Evolutionary conservation across 2,797 vertebrate species (phyloP), one percentile per base, ranked within the genome.

Genomic region (Dendrocincla tyrannina): DNA sequence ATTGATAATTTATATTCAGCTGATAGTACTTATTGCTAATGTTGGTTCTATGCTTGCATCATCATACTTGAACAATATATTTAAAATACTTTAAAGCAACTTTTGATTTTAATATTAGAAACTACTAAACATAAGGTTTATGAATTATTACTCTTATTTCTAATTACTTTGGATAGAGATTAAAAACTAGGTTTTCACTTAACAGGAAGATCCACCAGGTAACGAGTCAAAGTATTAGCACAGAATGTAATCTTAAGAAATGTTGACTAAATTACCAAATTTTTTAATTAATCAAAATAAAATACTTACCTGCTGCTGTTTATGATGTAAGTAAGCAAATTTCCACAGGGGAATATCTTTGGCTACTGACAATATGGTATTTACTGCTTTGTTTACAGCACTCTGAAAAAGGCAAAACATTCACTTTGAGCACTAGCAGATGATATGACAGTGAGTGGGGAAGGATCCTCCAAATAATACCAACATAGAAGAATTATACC

Each of bases 291-390:
- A 75, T 37, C 6, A 44, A 85, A 90, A 72, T 18, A 76, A 88
- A 92, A 69, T 68, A 78, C 82, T 81, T 70, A 98, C 98, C 98
- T 98, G 98, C 80, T 98, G 98, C 88, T 99, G 98, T 39, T 96
- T 97, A 95, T 97, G 97, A 93, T 98, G 98, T 50, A 98, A 91
- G 37, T 98, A 97, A 77, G 97, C 93, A 96, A 97, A 98, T 33
- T 96, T 98, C 98, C 98, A 99, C 77, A 98, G 89, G 30, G 98
- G 98, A 84, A 98, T 96, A 89, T 98, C 98, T 96, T 97, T 98
- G 62, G 98, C 96, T 89, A 97, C 85, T 32, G 98, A 98, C 68
- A 98, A 58, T 25, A 98, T 74, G 1, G 94, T 94, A 75, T 95
- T 98, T 91, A 98, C 97, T 92, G 97, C 96, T 97, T 97, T 98